Evolutionary conservation across 2,113 vertebrate species (phyloP).

Genomic region (Channa argus): DNA sequence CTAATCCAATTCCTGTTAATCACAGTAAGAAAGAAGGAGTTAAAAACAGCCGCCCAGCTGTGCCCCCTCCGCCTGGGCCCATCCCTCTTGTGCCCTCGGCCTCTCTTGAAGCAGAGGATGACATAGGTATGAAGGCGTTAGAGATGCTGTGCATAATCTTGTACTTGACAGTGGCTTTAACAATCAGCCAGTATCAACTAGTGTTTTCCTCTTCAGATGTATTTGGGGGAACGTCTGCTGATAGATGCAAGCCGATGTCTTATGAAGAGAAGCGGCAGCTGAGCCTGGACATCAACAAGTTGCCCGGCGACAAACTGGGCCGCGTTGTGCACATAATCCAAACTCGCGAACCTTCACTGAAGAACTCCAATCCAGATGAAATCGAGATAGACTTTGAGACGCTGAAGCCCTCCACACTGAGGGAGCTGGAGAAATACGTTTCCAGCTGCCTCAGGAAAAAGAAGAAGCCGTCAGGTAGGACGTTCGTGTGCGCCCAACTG

Average conservation of each 20-base stretch:
- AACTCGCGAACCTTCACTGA: slow-evolving; percentile 89
- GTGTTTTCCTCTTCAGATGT: slow-evolving; percentile 39
- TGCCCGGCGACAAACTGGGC: slow-evolving; percentile 92
- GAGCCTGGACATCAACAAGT: slow-evolving; percentile 95
- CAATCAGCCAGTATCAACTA: neutral
- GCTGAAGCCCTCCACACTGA: slow-evolving; percentile 91
- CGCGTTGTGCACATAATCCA: slow-evolving; percentile 95
- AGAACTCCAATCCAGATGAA: slow-evolving; percentile 94
- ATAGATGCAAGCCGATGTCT: slow-evolving; percentile 90
- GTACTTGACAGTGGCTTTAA: neutral
- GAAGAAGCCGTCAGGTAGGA: slow-evolving; percentile 82
- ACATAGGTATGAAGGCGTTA: slow-evolving; percentile 51
- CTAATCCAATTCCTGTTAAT: slow-evolving; percentile 38
- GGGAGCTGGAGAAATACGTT: slow-evolving; percentile 93
- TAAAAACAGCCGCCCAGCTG: slow-evolving; percentile 82
- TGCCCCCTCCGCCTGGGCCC: slow-evolving; percentile 44
- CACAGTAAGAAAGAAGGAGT: slow-evolving; percentile 88
- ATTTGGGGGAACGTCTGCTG: slow-evolving; percentile 54
- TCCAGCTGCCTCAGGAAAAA: slow-evolving; percentile 91
- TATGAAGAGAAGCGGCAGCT: slow-evolving; percentile 95
- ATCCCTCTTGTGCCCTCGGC: slow-evolving; percentile 73
- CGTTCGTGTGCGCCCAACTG: no score
- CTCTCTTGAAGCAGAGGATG: slow-evolving; percentile 87
- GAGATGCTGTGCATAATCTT: neutral
- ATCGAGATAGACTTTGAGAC: slow-evolving; percentile 97